Evolutionary conservation across 92 coral and sea anemone species (phyloP), one percentile per base, ranked within the genome.

Genomic region (Hydrozoanthus gracilis): DNA sequence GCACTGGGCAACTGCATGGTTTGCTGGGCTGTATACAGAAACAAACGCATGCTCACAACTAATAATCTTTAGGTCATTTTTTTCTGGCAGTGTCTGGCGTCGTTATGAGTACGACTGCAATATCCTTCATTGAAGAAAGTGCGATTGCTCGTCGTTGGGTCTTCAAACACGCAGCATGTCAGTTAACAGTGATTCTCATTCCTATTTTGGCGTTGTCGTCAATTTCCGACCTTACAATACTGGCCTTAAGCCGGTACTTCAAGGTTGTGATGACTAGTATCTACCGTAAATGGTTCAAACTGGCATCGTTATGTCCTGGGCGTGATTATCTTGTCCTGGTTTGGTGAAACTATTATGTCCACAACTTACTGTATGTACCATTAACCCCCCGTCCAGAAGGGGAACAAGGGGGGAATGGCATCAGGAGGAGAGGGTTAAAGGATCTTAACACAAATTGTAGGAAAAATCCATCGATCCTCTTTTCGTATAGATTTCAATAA

Each of bases 231-330:
- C 61, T 89, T 86, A 69, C 92, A 17, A 58, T 50, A 0, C 78
- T 89, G 9, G 89, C 92, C 15, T 48, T 89, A 54, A 89, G 82
- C 85, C 86, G 92, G 62, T 89, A 78, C 35, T 86, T 89, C 87
- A 64, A 84, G 73, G 79, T 86, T 79, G 82, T 89, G 2, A 77
- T 62, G 56, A 67, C 89, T 45, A 76, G 79, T 62, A 58, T 86
- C 68, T 79, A 89, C 62, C 92, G 89, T 50, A 89, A 13, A 49
- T 44, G 66, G 86, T 89, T 85, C 18, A 89, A 84, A 27, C 39
- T 27, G 39, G 46, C 78, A 55, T 44, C 71, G 85, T 16, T 84
- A 79, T 51, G 89, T 86, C 74, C 51, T 1, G 16, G 27, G 82
- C n/a, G 70, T 86, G 46, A 86, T 86, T 46, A 52, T 72, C 10